Base-by-base conservation (phyloP, 1,140 invertebrate genomes). In the Caenorhabditis remanei region DNA sequence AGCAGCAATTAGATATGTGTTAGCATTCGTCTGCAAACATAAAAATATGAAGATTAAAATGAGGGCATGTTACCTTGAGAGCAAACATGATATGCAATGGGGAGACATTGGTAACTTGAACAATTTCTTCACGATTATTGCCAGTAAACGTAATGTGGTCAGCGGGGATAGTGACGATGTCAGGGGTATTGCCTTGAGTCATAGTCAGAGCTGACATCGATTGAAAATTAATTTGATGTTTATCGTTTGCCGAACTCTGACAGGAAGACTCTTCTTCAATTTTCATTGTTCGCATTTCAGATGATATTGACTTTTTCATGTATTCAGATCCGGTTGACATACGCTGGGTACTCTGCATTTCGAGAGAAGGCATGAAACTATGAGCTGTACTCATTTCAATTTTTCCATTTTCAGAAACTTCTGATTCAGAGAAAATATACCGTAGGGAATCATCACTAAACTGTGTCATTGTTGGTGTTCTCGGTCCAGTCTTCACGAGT, bases 381-480 rank as follows among this genome's bases (percentile, higher is more conserved):
- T 46, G 14, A 9, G 71, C 71, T 13, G 71, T 79, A 14, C 71
- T 79, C 4, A 79, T 32, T 21, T 50, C 71, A 19, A 50, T 46
- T 65, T 65, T 41, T 8, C 40, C 9, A 13, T 32, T 65, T 41
- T 41, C 65, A 48, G 7, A n/a, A 24, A 14, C 19, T 63, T 63
- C 21, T 32, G 61, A 21, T 9, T 13, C n/a, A 14, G 40, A 6
- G n/a, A 79, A 79, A 21, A 50, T 0, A n/a, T 79, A 79, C 24
- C 53, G 46, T 13, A 50, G 46, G 5, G 71, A 79, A 71, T 71
- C 65, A 46, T 79, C 71, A 48, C 32, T 43, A 14, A 79, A 79
- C 9, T 79, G 46, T 46, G 71, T 79, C 46, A 79, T 79, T 21
- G 71, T 79, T 24, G 71, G 71, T 11, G 71, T 79, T 53, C n/a